Percentiles rank a stretch among this genome's conserved stretches.
Evolutionary conservation across 2,888 invertebrate species (phyloP).

Genomic region (Hirtodrosophila trivittata): DNA sequence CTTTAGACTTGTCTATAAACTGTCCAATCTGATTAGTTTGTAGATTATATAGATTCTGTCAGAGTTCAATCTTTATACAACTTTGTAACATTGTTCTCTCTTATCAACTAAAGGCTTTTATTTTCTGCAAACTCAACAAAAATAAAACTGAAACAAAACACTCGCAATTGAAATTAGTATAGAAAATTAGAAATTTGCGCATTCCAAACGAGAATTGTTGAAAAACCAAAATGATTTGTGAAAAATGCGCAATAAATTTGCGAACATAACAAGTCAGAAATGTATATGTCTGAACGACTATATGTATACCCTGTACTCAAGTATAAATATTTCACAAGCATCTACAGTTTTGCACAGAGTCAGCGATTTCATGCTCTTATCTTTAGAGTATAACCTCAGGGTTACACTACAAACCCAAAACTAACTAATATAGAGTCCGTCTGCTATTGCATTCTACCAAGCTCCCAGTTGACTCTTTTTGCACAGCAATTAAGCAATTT

Average conservation of each 20-base stretch:
- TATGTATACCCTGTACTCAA: conserved; percentile 7
- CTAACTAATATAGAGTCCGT: conserved; percentile 2
- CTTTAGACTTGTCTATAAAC: too few species aligned
- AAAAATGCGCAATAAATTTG: conserved; percentile 56
- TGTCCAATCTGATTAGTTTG: too few species aligned
- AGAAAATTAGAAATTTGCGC: conserved; percentile 20
- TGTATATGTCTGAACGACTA: conserved; percentile 2
- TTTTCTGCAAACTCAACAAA: too few species aligned
- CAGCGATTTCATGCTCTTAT: too few species aligned
- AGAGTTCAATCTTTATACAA: too few species aligned
- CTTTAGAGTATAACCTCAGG: too few species aligned
- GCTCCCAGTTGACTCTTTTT: conserved; percentile 9
- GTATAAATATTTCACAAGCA: too few species aligned
- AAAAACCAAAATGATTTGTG: conserved; percentile 27
- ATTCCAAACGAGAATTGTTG: conserved; percentile 23
- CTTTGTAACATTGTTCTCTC: too few species aligned
- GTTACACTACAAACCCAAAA: too few species aligned
- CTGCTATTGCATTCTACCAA: conserved; percentile 36
- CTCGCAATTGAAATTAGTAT: conserved; percentile 15
- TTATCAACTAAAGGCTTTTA: too few species aligned
- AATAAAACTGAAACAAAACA: not conserved
- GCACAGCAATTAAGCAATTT: conserved; percentile 38
- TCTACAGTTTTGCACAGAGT: too few species aligned
- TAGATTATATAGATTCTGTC: too few species aligned
- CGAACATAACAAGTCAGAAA: not conserved